phyloP scores from a whole-genome alignment of 2,113 vertebrate genomes.

The Phoxinus phoxinus region DNA sequence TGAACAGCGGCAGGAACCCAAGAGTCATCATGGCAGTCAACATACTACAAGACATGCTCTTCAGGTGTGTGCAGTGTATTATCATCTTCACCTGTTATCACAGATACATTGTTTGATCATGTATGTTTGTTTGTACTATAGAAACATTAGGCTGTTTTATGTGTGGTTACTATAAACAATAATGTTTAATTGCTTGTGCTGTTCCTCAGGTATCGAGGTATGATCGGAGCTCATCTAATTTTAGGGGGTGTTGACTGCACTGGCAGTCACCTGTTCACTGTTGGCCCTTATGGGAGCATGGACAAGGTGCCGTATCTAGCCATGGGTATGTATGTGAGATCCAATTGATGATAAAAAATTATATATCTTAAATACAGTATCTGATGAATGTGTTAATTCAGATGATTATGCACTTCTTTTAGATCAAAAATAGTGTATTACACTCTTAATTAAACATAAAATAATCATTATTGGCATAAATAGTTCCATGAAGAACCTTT shows the following conservation, averaged over 20 bases:
- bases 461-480: too few relatives aligned
- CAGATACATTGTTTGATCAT: background rate
- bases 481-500: too few relatives aligned
- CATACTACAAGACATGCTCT: conserved; percentile 76
- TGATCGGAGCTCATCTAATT: conserved; percentile 80
- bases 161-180: background rate
- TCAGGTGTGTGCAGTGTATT: conserved; percentile 64
- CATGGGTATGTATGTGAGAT: conserved; percentile 78
- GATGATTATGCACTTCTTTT: background rate
- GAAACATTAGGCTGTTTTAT: background rate
- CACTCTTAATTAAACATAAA: too few relatives aligned
- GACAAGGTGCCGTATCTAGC: conserved; percentile 74
- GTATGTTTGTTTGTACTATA: background rate
- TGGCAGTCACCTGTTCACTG: conserved; percentile 79
- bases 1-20: conserved; percentile 76
- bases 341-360: background rate
- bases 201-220: conserved; percentile 79
- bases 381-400: background rate
- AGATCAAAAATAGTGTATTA: background rate
- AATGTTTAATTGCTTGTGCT: background rate
- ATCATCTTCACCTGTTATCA: background rate
- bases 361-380: background rate
- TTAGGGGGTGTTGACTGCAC: conserved; percentile 82
- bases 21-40: conserved; percentile 70
- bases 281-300: conserved; percentile 81